Evolutionary conservation across 2,888 invertebrate species (phyloP), one percentile per base, ranked within the genome.

Genomic region (Morpho deidamia): DNA sequence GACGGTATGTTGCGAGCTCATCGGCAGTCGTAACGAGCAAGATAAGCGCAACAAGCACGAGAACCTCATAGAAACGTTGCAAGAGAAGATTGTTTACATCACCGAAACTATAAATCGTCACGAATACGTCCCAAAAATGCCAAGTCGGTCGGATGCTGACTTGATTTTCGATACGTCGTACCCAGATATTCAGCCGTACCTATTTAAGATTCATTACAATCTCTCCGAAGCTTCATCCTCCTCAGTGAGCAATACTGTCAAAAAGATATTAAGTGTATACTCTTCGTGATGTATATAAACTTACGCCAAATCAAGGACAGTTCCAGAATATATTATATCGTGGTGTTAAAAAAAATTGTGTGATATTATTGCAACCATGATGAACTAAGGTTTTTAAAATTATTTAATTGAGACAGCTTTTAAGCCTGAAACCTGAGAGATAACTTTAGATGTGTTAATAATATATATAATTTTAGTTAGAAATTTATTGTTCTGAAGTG

Each of bases 51-150:
- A 94, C 66, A 96, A 95, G 69, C 92, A 97, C 59, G 98, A 99
- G 80, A 94, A 94, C 79, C 94, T 97, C 11, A 95, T 96, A 32
- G 96, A 97, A 70, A 86, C 95, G 73, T 84, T 99, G 43, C 95
- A 97, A 44, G 99, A 99, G 71, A 98, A 98, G 78, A 95, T 99
- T 51, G 92, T 99, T 51, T 96, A 96, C 75, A 96, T 99, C 69
- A 96, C 98, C 0, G 97, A 98, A 83, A 94, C 97, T 48, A 97
- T 99, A 93, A 99, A 99, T 82, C 92, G 96, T 62, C 96, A 97
- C 76, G 97, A 99, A 75, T 99, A 98, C 89, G 93, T 98, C 64
- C 99, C 99, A 12, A 97, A 97, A 86, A 97, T 97, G 92, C 98
- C 98, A 61, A 95, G 94, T 76, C 95, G 96, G 76, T 95, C 95